Base-by-base conservation (phyloP, 2,888 invertebrate species). In the Pollenia angustigena region DNA sequence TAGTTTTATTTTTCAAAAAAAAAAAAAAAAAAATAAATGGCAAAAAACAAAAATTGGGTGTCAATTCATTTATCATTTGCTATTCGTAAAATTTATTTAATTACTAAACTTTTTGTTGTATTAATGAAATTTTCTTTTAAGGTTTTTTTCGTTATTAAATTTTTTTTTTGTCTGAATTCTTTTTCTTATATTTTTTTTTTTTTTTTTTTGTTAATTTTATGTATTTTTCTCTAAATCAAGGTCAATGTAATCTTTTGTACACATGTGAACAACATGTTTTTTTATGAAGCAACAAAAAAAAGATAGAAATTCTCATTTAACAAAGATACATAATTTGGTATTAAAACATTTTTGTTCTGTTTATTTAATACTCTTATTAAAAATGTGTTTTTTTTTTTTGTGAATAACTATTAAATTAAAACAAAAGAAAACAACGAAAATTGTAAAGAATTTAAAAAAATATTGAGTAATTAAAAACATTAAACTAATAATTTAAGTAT, bases 151-250 rank as follows among this genome's bases (percentile, higher is more conserved):
- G 9, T 79, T 11, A 6, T 6, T 6, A 32, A 32, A 2, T 32
- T 58, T 54, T 64, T 23, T n/a, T 64, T 68, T 42, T 58, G 44
- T 44, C 52, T 64, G 14, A 54, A 72, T 60, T 46, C n/a, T 72
- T 32, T 52, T 52, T 12, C 40, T 52, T 54, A 56, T 58, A 23
- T 42, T 12, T n/a, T n/a, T 44, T 12, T 8, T 12, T n/a, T 32
- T 18, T 12, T 14, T 50, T 46, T n/a, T 54, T 1, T 72, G 42
- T 66, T 52, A 4, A 54, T 18, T 64, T 64, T 48, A 16, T 71
- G 10, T 52, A 14, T 23, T 23, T 64, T 78, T 78, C 40, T 79
- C 40, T 40, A 68, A 62, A 75, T 75, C 80, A 85, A 85, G 85
- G 80, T 69, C 85, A 75, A 44, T 80, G 62, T 71, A 56, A 64